Evolutionary conservation across 2,113 vertebrate genomes (phyloP), one percentile per base, ranked within the genome.

Genomic region (Apistogramma diplotaenia): DNA sequence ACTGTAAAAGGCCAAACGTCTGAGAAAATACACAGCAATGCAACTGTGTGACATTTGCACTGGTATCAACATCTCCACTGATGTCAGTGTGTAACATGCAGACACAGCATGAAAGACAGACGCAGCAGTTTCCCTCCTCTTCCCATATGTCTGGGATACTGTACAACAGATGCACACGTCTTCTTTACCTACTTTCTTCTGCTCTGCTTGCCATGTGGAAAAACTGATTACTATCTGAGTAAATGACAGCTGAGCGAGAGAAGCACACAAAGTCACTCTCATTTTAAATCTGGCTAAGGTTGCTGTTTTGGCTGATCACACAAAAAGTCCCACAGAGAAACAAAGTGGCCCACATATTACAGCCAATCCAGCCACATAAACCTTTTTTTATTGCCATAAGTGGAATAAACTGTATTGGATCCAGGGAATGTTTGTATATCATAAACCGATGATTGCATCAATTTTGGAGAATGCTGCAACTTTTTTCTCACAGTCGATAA

Each of bases 191-290:
- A 83, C 46, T 90, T 89, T 89, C 88, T 91, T 89, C 90, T 85
- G 89, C 89, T 91, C 89, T 79, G 86, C 70, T 89, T 85, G 76
- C 79, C 91, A 91, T 90, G 88, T 93, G 91, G 91, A 91, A 91
- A 83, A 90, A 75, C 59, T 9, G 79, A 91, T 89, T 85, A 76
- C 85, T 79, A 76, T 81, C 62, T 19, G 74, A 79, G 72, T 46
- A 84, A 83, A 76, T 78, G 81, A 87, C 88, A 91, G 83, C 76
- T 86, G 86, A 92, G 74, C 53, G 56, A 81, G 51, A 85, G 31
- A 40, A 74, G 74, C 74, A 81, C 72, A 77, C 59, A 51, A 79
- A 85, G 55, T 56, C 60, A 86, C 81, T 87, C 55, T 76, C 49
- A 37, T 51, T 49, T 16, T 13, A 65, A 65, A 40, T 55, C 33